Base-by-base conservation (phyloP, 2,797 vertebrate genomes). In the Taenioides sp. region DNA sequence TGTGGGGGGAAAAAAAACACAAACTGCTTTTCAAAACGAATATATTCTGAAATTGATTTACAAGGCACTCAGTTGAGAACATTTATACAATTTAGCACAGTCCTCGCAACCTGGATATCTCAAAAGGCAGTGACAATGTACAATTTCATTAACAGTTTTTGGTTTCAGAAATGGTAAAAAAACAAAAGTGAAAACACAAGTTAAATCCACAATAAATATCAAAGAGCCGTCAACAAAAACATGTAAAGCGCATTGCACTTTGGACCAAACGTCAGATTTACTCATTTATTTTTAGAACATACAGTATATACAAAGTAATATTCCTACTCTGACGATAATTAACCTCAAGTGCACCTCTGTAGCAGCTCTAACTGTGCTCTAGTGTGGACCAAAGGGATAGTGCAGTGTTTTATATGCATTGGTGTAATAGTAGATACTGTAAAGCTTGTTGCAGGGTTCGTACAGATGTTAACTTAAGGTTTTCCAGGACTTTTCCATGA, bases 131-230 rank as follows among this genome's bases (percentile, higher is more conserved):
- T 80, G 75, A 79, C 70, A 69, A 65, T 55, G 80, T 84, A 86
- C 74, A 80, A 73, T 88, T 89, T 89, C 66, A 88, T 82, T 83
- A 85, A 88, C 80, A 89, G 91, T 93, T 89, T 92, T 93, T 89
- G 85, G 88, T 92, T 85, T 86, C 66, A 59, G 81, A 78, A 80
- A 81, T 75, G 87, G 72, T 71, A 85, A 78, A 74, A 83, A 78
- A 76, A 75, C 84, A 86, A 25, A 74, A 80, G 60, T 69, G 40
- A 76, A 75, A 63, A 80, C 82, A 82, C 80, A 80, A 40, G 12
- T 77, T 60, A 25, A 78, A 76, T 72, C 16, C 74, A 88, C 70
- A 80, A 58, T 73, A 66, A 72, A 79, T 67, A 65, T 0, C 77
- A 78, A 69, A 76, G 49, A 72, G 59, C 65, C 73, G 52, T 67